Percentiles rank a stretch among this genome's conserved stretches.
Conservation (phyloP, 2,113 vertebrate genomes). For the Eubucco bourcierii region DNA sequence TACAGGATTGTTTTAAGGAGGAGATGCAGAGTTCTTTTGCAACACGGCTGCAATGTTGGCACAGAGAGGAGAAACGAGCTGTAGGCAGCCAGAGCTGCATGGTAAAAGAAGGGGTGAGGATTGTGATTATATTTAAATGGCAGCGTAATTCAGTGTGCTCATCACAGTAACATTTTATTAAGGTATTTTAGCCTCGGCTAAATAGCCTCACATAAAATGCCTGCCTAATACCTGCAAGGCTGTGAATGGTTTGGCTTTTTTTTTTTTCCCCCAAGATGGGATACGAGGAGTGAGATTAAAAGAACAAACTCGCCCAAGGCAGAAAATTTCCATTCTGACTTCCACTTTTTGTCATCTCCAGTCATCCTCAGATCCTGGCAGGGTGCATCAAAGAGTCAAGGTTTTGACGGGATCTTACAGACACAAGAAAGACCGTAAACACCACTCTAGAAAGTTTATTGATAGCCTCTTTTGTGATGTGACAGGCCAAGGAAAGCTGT, state of each 20-base stretch:
- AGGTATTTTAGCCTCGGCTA: constrained; percentile 5
- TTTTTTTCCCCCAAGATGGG: background rate
- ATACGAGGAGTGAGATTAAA: constrained; percentile 51
- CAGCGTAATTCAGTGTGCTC: background rate
- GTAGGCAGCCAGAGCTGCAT: background rate
- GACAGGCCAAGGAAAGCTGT: constrained; percentile 50
- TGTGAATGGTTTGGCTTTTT: background rate
- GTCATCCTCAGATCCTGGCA: constrained; percentile 38
- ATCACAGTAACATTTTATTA: background rate
- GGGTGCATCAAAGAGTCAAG: constrained; percentile 38
- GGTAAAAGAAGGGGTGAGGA: background rate
- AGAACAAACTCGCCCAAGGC: constrained; percentile 50
- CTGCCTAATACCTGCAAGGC: background rate
- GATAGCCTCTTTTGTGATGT: constrained; percentile 47
- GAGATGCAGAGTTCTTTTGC: background rate
- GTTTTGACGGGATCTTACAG: constrained; percentile 54
- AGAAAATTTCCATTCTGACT: constrained; percentile 13
- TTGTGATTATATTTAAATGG: background rate
- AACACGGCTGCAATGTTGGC: background rate
- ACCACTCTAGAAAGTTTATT: constrained; percentile 50
- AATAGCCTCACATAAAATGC: background rate
- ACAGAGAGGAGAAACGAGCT: background rate
- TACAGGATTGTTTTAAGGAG: background rate
- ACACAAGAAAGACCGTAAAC: constrained; percentile 33
- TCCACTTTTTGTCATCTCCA: constrained; percentile 54